phyloP scores from a whole-genome alignment of 2,797 vertebrate genomes.

The Enteromius afrohamiltoni region DNA sequence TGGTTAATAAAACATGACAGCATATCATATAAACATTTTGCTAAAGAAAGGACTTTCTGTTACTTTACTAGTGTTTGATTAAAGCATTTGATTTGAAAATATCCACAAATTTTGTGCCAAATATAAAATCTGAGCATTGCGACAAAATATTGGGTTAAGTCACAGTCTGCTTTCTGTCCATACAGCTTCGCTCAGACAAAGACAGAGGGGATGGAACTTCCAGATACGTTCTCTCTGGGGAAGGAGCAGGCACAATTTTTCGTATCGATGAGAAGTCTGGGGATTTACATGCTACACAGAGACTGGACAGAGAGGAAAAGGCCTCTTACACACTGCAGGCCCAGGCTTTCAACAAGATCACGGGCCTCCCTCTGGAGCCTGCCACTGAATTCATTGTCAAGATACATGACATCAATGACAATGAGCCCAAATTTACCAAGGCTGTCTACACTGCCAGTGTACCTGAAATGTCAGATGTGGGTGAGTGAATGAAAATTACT shows the following conservation, averaged over 20 bases:
- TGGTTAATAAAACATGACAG: constrained; percentile 41
- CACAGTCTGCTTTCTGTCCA: constrained; percentile 42
- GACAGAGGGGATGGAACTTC: constrained; percentile 85
- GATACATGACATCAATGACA: constrained; percentile 90
- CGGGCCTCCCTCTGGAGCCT: constrained; percentile 82
- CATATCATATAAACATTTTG: constrained; percentile 45
- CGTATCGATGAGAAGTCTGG: constrained; percentile 87
- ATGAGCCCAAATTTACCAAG: constrained; percentile 85
- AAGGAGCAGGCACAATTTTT: constrained; percentile 87
- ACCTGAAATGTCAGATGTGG: constrained; percentile 84
- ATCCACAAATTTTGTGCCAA: not conserved
- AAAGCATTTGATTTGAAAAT: constrained; percentile 11
- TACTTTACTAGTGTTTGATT: not conserved
- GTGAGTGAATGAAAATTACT: constrained; percentile 70
- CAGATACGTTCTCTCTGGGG: constrained; percentile 87
- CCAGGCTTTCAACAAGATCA: constrained; percentile 83
- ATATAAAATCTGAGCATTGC: constrained; percentile 2
- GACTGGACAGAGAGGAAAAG: constrained; percentile 86
- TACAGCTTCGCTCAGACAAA: constrained; percentile 86
- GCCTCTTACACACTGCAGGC: constrained; percentile 85
- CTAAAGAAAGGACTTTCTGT: not conserved
- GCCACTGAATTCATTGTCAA: constrained; percentile 90
- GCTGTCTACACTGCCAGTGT: constrained; percentile 86
- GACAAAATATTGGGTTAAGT: not conserved
- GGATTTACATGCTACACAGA: constrained; percentile 86